Percentiles rank a stretch among this genome's conserved stretches.
These are phyloP conservation scores for Bathybates hornii DNA, from an alignment of 2,113 vertebrate species.

Conservation along the genomic window DNA sequence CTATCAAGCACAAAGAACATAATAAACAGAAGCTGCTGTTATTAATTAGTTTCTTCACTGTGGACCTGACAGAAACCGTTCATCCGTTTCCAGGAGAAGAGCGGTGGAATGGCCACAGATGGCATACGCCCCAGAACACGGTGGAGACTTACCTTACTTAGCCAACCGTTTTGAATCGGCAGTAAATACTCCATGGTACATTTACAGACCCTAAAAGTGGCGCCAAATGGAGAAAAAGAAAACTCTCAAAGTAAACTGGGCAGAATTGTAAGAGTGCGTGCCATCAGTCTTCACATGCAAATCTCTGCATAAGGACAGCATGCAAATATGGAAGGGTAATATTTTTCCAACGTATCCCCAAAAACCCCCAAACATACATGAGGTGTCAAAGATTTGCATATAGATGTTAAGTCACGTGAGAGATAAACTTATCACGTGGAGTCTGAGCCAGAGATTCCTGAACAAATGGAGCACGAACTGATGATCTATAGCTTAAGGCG, in stretches of 20 bases:
- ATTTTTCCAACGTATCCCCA: neutral
- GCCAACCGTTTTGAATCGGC: constrained; percentile 20
- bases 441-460: constrained; percentile 3
- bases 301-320: neutral
- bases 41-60: constrained; percentile 38
- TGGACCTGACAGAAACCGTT: constrained; percentile 26
- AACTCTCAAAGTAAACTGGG: neutral
- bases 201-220: constrained; percentile 4
- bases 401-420: neutral
- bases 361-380: neutral
- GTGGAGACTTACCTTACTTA: constrained; percentile 2
- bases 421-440: neutral
- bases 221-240: neutral
- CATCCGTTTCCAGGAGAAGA: constrained; percentile 51
- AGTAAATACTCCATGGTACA: constrained; percentile 7
- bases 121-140: constrained; percentile 28
- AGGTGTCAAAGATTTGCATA: neutral
- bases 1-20: constrained; percentile 34
- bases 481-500: constrained; percentile 27
- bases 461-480: neutral
- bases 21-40: constrained; percentile 29
- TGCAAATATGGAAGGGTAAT: neutral
- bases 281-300: neutral
- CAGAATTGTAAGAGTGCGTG: neutral
- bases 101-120: constrained; percentile 42